phyloP scores from a whole-genome alignment of 2,888 invertebrate species.

The Morpho deidamia region DNA sequence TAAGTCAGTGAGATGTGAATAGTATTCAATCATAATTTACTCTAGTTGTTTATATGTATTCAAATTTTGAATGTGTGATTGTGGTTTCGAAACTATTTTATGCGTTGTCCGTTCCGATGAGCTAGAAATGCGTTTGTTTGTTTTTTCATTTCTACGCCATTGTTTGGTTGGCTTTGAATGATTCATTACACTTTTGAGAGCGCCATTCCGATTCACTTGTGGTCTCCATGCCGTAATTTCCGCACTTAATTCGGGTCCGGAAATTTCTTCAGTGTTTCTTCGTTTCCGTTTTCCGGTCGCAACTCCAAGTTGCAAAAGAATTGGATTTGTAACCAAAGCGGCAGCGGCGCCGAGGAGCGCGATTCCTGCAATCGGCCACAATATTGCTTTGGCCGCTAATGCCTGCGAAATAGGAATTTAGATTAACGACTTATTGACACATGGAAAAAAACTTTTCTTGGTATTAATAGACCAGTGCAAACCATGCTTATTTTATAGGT shows the following conservation, averaged over 20 bases:
- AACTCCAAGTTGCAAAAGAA: constrained; percentile 87
- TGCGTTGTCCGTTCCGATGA: constrained; percentile 17
- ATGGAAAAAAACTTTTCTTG: too few relatives aligned
- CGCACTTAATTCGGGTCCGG: constrained; percentile 22
- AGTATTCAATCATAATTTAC: constrained; percentile 29
- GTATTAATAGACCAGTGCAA: too few relatives aligned
- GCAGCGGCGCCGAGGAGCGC: constrained; percentile 90
- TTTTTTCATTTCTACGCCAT: constrained; percentile 9
- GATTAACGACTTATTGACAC: too few relatives aligned
- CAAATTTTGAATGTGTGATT: constrained; percentile 21
- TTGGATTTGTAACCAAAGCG: constrained; percentile 86
- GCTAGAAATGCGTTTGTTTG: constrained; percentile 8
- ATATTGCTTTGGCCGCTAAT: constrained; percentile 79
- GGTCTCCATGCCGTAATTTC: constrained; percentile 12
- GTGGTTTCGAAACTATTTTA: constrained; percentile 24
- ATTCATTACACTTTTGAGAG: background rate
- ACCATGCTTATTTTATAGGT: too few relatives aligned
- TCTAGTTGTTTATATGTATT: constrained; percentile 25
- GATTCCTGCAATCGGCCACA: constrained; percentile 87
- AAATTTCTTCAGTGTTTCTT: constrained; percentile 57
- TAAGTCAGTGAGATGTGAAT: too few relatives aligned
- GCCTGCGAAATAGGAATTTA: constrained; percentile 51
- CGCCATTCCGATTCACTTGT: background rate
- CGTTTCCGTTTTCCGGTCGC: constrained; percentile 80
- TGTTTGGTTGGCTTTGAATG: background rate